phyloP scores from a whole-genome alignment of 2,113 vertebrate species.

The Callaeas wilsoni region DNA sequence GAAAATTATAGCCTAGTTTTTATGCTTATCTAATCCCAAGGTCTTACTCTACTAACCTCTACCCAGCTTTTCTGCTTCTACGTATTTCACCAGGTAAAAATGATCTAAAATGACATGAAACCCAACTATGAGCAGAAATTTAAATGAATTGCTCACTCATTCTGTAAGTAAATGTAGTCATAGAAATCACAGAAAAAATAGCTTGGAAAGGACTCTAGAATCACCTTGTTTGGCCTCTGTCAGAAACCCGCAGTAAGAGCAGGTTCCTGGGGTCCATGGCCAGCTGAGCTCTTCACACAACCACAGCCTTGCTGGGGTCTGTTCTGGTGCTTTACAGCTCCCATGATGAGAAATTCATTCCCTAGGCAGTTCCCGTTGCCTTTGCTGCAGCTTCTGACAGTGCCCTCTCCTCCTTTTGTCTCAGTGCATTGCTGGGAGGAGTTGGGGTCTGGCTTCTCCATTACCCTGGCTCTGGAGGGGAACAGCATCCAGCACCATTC shows the following conservation, averaged over 20 bases:
- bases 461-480: neutral
- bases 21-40: slow-evolving; percentile 26
- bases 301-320: fast-evolving
- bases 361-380: neutral
- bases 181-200: neutral
- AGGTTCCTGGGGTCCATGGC: neutral
- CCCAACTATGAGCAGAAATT: slow-evolving; percentile 11
- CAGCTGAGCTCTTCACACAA: neutral
- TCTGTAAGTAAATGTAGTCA: slow-evolving; percentile 14
- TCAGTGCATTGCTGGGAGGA: neutral
- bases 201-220: neutral
- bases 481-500: neutral
- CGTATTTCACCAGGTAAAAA: slow-evolving; percentile 29
- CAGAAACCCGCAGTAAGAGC: neutral
- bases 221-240: neutral
- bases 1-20: slow-evolving; percentile 6
- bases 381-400: neutral
- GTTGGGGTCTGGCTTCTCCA: neutral
- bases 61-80: slow-evolving; percentile 40
- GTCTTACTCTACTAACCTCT: slow-evolving; percentile 27
- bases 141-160: slow-evolving; percentile 34
- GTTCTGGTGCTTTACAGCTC: neutral
- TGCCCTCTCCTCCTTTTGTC: neutral
- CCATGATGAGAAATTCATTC: neutral
- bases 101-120: slow-evolving; percentile 24